Conservation (phyloP, 2,888 invertebrate genomes). For the Ptychoptera albimana region DNA sequence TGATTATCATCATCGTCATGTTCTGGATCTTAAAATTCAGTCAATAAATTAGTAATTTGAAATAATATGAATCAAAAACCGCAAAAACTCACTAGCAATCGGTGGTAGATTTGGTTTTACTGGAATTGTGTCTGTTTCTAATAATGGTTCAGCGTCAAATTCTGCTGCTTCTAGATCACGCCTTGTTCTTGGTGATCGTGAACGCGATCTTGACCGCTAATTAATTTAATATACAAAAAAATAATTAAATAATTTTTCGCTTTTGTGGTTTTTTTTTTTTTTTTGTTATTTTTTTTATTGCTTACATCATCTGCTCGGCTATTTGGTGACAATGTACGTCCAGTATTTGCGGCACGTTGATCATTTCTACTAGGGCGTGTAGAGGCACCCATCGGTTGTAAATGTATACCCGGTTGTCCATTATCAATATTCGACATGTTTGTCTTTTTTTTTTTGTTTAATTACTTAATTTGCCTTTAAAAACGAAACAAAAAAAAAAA, state of each 20-base stretch:
- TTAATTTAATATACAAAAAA: background rate
- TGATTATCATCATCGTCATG: slow-evolving; percentile 36
- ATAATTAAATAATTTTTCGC: background rate
- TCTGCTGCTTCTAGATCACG: slow-evolving; percentile 5
- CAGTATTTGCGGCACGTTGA: too few species aligned
- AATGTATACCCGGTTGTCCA: too few species aligned
- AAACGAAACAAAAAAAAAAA: too few species aligned
- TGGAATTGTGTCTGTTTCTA: slow-evolving; percentile 31
- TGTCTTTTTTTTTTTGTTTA: too few species aligned
- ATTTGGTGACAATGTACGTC: too few species aligned
- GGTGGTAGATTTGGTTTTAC: slow-evolving; percentile 30
- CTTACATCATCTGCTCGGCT: too few species aligned
- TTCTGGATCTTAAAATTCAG: slow-evolving; percentile 31
- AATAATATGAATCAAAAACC: background rate
- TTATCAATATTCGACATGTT: too few species aligned
- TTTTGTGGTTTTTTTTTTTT: too few species aligned
- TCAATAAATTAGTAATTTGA: background rate
- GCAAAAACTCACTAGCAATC: slow-evolving; percentile 30
- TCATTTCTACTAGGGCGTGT: too few species aligned
- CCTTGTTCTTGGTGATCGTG: slow-evolving; percentile 4
- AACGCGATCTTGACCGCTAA: background rate
- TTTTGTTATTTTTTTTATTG: too few species aligned
- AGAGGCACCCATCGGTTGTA: too few species aligned
- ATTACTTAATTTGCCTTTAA: too few species aligned
- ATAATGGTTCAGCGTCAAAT: slow-evolving; percentile 22